Evolutionary conservation across 1,140 invertebrate species (phyloP), one percentile per base, ranked within the genome.

Genomic region (Hycleus phaleratus): DNA sequence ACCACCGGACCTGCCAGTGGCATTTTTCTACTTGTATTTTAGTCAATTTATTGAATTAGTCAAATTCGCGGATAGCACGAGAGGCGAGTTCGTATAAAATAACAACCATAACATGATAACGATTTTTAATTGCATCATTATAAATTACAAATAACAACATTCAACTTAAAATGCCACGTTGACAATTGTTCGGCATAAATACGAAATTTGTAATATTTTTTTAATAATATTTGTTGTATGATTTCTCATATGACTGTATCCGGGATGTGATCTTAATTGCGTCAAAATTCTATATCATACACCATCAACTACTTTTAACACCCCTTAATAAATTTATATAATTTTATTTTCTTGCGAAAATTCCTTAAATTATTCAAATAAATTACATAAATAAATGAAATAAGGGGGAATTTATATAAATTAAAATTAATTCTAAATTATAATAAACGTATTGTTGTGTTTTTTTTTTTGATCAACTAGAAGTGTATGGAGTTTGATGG

Each of bases 81-180:
- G 52, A 55, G 48, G 55, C 55, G 46, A 65, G 59, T 65, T 67
- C 59, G 66, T 65, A 67, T 67, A 70, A 70, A 70, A 70, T 70
- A 70, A 70, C 68, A 70, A 69, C 61, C 63, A 68, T 70, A 70
- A 71, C 68, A 70, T 68, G 66, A 67, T 70, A 71, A 71, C 69
- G 69, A 68, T 68, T 68, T 32, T 32, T 63, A 67, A 59, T 66
- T 66, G 58, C 59, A 62, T 46, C 62, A 58, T 64, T 65, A 67
- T 59, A 67, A 64, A 70, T 71, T 71, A 72, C 70, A 71, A 64
- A 68, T 69, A 71, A 70, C 70, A 72, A 71, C 69, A 70, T 71
- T 68, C 53, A 71, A 69, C 67, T 71, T 62, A 64, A 69, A 69
- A 67, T 68, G 63, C 67, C 67, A 69, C 48, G 59, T 65, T 57